phyloP scores from a whole-genome alignment of 2,113 vertebrate genomes.

The Phainopepla nitens region DNA sequence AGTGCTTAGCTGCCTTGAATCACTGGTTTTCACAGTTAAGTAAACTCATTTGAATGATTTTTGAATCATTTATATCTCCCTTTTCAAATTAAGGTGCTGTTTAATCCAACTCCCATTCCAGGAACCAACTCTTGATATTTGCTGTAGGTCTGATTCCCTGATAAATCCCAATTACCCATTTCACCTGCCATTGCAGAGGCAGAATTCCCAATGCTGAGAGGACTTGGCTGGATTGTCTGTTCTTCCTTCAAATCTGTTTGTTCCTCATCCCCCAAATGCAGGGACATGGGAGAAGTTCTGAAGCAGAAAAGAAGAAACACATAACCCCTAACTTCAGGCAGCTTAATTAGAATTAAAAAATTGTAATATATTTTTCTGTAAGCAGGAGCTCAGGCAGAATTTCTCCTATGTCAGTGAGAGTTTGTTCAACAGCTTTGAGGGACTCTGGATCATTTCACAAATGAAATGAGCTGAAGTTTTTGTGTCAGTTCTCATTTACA shows the following conservation, averaged over 20 bases:
- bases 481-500: neutral
- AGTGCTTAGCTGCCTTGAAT: neutral
- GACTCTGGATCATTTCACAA: neutral
- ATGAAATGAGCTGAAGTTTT: neutral
- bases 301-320: neutral
- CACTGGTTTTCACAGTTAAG: neutral
- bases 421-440: neutral
- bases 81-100: neutral
- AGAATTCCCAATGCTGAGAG: neutral
- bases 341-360: neutral
- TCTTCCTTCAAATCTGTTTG: neutral
- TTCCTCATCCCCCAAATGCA: neutral
- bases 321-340: neutral
- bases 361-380: neutral
- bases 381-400: neutral
- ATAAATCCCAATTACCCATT: neutral
- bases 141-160: neutral
- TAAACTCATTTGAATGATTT: neutral
- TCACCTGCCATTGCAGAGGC: neutral
- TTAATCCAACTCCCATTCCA: neutral
- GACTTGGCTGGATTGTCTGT: neutral
- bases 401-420: neutral
- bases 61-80: neutral
- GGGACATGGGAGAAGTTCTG: neutral
- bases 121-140: fast-evolving